Conservation (phyloP, 2,797 vertebrate species). For the Rhynchonycteris naso region DNA sequence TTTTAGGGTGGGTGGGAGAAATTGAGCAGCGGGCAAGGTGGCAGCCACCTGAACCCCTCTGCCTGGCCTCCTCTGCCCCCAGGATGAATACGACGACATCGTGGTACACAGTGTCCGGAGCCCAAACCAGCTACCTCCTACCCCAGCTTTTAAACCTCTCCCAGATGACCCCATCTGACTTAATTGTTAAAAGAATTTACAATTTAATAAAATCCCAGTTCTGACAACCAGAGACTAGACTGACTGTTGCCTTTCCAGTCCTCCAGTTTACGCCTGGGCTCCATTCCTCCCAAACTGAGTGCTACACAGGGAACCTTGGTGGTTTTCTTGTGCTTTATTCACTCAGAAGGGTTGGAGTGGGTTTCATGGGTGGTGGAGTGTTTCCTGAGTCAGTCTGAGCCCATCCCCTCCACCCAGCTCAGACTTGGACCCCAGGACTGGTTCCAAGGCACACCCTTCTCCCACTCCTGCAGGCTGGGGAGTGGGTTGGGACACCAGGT, state of each 20-base stretch:
- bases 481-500: background rate
- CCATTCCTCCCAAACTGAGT: fast-evolving
- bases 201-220: slow-evolving; percentile 67
- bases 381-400: slow-evolving; percentile 13
- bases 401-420: background rate
- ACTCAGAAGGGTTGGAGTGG: background rate
- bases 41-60: slow-evolving; percentile 43
- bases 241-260: background rate
- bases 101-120: slow-evolving; percentile 85
- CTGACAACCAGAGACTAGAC: background rate
- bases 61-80: background rate
- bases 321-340: slow-evolving; percentile 77
- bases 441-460: background rate
- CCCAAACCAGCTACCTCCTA: slow-evolving; percentile 18
- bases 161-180: slow-evolving; percentile 40
- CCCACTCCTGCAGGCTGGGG: background rate
- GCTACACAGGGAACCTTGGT: background rate
- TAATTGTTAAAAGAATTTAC: slow-evolving; percentile 46
- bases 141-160: slow-evolving; percentile 42
- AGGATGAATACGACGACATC: slow-evolving; percentile 89
- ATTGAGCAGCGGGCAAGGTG: background rate
- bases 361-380: background rate
- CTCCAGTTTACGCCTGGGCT: background rate
- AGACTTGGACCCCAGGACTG: background rate
- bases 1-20: background rate